Percentiles rank a stretch among this genome's conserved stretches.
phyloP scores from a whole-genome alignment of 2,888 invertebrate genomes.

The Griposia aprilina region DNA sequence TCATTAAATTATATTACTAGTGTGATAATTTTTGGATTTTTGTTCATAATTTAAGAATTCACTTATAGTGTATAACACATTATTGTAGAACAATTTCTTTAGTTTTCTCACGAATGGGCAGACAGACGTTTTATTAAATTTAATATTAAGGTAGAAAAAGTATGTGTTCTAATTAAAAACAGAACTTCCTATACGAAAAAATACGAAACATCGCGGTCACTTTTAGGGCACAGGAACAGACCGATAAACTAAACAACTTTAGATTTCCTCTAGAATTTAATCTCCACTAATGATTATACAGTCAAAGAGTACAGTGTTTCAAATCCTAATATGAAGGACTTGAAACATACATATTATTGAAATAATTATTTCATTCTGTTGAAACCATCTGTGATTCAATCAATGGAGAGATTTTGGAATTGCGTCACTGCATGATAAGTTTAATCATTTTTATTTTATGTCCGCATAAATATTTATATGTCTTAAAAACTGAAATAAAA shows the following conservation, averaged over 20 bases:
- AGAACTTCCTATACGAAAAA: not conserved
- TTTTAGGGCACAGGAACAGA: not conserved
- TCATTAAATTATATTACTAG: not conserved
- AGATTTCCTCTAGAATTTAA: not conserved
- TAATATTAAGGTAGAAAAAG: not conserved
- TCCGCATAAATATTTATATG: too few relatives aligned
- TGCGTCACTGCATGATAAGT: too few relatives aligned
- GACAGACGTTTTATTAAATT: not conserved
- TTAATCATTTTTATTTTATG: too few relatives aligned
- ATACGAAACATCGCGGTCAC: not conserved
- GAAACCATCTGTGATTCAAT: constrained; percentile 13
- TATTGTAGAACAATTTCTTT: not conserved
- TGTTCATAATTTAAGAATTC: not conserved
- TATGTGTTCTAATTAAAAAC: not conserved
- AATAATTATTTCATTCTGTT: constrained; percentile 9
- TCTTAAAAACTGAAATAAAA: constrained; percentile 1
- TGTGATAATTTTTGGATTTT: not conserved
- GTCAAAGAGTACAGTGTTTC: not conserved
- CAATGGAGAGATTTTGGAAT: not conserved
- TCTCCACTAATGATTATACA: not conserved
- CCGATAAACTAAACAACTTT: not conserved
- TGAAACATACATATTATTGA: constrained; percentile 1
- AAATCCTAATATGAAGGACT: constrained; percentile 3
- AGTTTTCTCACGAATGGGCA: not conserved
- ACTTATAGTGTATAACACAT: not conserved